Evolutionary conservation across 2,113 vertebrate species (phyloP), one percentile per base, ranked within the genome.

Genomic region (Pachyramphus minor): DNA sequence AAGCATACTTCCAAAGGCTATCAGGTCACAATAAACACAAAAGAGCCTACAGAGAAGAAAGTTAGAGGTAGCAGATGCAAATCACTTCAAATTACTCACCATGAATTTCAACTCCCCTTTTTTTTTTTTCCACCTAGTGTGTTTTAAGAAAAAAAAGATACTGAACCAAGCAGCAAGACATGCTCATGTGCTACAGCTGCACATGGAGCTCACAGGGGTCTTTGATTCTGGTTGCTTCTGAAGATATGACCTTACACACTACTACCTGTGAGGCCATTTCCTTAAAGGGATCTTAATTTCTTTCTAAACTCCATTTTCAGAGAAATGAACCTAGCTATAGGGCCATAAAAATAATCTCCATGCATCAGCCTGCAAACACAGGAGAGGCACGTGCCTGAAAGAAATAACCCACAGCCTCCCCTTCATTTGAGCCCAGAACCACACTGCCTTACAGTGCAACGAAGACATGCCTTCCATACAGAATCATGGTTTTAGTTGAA

Each of bases 391-490:
- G 8, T 1, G 6, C 17, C 67, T 66, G 12, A 41, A 55, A 84
- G 22, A 9, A 77, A 33, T 14, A 74, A 33, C 11, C 14, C 21
- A 24, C 14, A 41, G 39, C 23, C 37, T 90, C 35, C 16, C 10
- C 10, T 35, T 42, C 41, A 20, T 8, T 37, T 23, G 28, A 2
- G 1, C 24, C 44, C 47, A 53, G 30, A 23, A 67, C 31, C 0
- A 0, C n/a, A 8, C 1, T 7, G 1, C 35, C 24, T 19, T 3
- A 20, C 8, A 42, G 14, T 0, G 0, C 5, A 4, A 50, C 47
- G 9, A 18, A 68, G 28, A 14, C 6, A 5, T 5, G 6, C 20
- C 21, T 72, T 90, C 60, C 25, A n/a, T 21, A 18, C 9, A 78
- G 20, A 78, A 63, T 41, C 11, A 45, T 5, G 3, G 8, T 58